Percentiles rank a stretch among this genome's conserved stretches.
Conservation (phyloP, 1,140 invertebrate species). For the Drosophila ambigua region DNA sequence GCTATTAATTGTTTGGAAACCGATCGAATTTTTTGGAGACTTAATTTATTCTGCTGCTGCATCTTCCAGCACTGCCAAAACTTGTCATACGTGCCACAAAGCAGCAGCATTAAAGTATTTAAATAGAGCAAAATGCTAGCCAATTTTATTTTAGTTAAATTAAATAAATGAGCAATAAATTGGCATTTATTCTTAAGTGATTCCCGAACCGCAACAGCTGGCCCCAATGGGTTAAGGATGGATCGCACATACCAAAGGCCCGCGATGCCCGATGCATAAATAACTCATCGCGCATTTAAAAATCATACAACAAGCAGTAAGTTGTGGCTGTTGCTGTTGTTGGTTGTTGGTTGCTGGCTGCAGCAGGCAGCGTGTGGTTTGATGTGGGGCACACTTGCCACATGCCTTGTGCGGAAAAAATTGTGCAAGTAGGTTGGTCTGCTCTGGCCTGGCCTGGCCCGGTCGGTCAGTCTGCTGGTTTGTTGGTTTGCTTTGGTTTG, state of each 20-base stretch:
- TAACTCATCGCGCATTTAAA: conserved; percentile 82
- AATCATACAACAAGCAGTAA: conserved; percentile 68
- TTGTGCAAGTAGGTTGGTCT: conserved; percentile 82
- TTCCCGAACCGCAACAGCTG: conserved; percentile 5
- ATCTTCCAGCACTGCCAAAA: no score
- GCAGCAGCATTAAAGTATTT: no score
- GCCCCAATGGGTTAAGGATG: conserved; percentile 62
- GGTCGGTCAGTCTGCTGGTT: conserved; percentile 13
- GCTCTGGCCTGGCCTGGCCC: conserved; percentile 55
- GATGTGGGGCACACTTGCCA: conserved; percentile 80
- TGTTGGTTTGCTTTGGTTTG: conserved; percentile 8
- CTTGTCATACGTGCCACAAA: no score
- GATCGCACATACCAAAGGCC: conserved; percentile 52
- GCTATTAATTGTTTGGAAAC: no score
- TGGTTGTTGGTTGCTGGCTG: conserved; percentile 31
- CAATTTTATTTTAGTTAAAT: no score
- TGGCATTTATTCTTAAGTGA: conserved; percentile 4
- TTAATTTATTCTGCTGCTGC: no score
- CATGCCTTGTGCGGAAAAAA: conserved; percentile 80
- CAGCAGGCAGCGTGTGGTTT: conserved; percentile 44
- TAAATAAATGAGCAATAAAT: no score
- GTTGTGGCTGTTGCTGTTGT: conserved; percentile 44
- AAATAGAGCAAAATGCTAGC: no score
- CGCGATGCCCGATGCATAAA: conserved; percentile 72
- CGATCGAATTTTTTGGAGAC: no score